Evolutionary conservation across 2,888 invertebrate genomes (phyloP), one percentile per base, ranked within the genome.

Genomic region (Himalopsyche tibetana): DNA sequence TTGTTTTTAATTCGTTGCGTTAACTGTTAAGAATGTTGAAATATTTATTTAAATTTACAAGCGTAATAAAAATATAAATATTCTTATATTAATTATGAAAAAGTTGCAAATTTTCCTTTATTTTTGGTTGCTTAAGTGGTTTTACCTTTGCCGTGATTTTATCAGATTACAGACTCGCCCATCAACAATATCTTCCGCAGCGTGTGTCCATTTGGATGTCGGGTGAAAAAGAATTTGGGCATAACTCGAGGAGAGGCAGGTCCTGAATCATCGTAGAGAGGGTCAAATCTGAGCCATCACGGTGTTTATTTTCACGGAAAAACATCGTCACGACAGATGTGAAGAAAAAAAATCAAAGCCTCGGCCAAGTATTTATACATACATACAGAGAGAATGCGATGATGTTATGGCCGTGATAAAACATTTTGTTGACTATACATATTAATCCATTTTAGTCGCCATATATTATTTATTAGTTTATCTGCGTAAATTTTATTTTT

Each of bases 111-210:
- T 51, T 51, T 51, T 51, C 51, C 51, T 51, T 51, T 51, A 51
- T 51, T 51, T 51, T 51, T 51, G 51, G 51, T 15, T 15, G 15
- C 5, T 63, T 19, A 19, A 28, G 28, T 63, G 63, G 28, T 63
- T 63, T 63, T 19, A 63, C 8, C 56, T 63, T 63, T 19, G 63
- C 28, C 63, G 63, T 63, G 63, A 63, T 19, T n/a, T 63, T 63
- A 63, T 63, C 63, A 19, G n/a, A 55, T 8, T 9, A 56, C 56
- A 11, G 19, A 9, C 28, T 63, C 56, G 3, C 19, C 11, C 8
- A 63, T 63, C 63, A 63, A 63, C 63, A 63, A 63, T 63, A 63
- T 63, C 63, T 63, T 19, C 63, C 63, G 19, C 63, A 63, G 63
- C 63, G 63, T 63, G 63, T 63, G 63, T n/a, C 19, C 63, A 63